These are phyloP conservation scores for Potamarius usumacintae DNA, from an alignment of 2,113 vertebrate species.

Conservation along the genomic window DNA sequence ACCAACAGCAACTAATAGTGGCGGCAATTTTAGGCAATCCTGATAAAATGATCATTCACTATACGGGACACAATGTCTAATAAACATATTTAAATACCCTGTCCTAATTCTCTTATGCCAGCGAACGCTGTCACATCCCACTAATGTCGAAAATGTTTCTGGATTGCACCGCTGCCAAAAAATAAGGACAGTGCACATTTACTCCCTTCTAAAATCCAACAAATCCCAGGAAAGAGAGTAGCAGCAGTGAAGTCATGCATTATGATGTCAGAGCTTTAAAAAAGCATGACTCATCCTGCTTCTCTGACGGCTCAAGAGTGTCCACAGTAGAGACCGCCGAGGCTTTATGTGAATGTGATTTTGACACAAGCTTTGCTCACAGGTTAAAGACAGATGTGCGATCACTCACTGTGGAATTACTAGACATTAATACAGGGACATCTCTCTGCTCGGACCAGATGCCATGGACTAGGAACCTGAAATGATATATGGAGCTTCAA, in stretches of 20 bases:
- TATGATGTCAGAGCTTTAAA: constrained; percentile 46
- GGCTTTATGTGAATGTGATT: constrained; percentile 64
- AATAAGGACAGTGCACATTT: constrained; percentile 12
- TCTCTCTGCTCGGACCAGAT: background rate
- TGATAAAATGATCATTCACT: constrained; percentile 25
- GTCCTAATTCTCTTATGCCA: background rate
- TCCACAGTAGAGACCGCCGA: constrained; percentile 43
- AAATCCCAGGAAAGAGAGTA: constrained; percentile 1
- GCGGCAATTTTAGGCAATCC: background rate
- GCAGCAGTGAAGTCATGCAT: constrained; percentile 8
- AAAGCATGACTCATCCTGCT: constrained; percentile 38
- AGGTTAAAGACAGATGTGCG: constrained; percentile 66
- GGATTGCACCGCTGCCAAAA: background rate
- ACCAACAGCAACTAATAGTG: background rate
- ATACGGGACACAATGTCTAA: constrained; percentile 1
- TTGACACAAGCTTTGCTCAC: constrained; percentile 52
- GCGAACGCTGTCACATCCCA: background rate
- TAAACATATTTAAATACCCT: background rate
- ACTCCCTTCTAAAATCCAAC: background rate
- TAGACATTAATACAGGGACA: background rate
- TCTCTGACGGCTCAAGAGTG: constrained; percentile 62
- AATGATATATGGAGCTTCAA: background rate
- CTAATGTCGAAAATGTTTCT: background rate
- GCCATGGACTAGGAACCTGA: background rate
- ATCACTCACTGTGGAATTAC: constrained; percentile 46